Evolutionary conservation across 2,113 vertebrate genomes (phyloP).

Genomic region (Nyctibius bracteatus): DNA sequence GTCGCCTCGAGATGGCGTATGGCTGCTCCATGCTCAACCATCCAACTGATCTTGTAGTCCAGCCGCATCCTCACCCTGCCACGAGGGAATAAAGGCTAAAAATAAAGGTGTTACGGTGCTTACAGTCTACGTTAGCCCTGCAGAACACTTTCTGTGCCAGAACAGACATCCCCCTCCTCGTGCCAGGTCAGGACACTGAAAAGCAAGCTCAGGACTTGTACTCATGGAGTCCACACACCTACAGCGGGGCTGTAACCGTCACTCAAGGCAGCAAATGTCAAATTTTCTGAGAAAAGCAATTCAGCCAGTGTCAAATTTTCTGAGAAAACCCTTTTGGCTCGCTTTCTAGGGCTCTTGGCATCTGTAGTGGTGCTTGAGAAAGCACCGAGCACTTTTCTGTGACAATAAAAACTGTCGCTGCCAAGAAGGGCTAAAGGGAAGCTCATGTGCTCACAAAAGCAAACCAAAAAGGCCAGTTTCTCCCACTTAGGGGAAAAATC

Average conservation of each 20-base stretch:
- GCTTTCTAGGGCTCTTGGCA: not conserved
- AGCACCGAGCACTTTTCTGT: not conserved
- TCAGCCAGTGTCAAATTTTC: too few species aligned
- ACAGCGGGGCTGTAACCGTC: too few species aligned
- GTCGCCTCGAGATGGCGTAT: not conserved
- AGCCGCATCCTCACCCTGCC: rapidly evolving
- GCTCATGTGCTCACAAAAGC: too few species aligned
- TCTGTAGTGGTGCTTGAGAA: not conserved
- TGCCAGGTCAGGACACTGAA: too few species aligned
- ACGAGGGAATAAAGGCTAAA: not conserved
- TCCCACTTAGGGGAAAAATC: not conserved
- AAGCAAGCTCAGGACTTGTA: not conserved
- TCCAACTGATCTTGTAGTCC: rapidly evolving
- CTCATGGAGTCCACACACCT: too few species aligned
- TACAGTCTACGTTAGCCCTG: rapidly evolving
- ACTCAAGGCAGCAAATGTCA: too few species aligned
- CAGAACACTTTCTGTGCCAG: not conserved
- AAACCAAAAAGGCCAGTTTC: not conserved
- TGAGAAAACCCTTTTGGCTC: not conserved
- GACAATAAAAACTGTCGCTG: not conserved
- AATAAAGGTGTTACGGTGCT: too few species aligned
- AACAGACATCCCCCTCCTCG: too few species aligned
- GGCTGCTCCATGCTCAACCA: not conserved
- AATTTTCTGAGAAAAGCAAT: too few species aligned
- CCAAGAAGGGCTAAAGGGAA: not conserved